These are phyloP conservation scores for Characodon lateralis DNA, from an alignment of 2,797 vertebrate species.

Conservation along the genomic window DNA sequence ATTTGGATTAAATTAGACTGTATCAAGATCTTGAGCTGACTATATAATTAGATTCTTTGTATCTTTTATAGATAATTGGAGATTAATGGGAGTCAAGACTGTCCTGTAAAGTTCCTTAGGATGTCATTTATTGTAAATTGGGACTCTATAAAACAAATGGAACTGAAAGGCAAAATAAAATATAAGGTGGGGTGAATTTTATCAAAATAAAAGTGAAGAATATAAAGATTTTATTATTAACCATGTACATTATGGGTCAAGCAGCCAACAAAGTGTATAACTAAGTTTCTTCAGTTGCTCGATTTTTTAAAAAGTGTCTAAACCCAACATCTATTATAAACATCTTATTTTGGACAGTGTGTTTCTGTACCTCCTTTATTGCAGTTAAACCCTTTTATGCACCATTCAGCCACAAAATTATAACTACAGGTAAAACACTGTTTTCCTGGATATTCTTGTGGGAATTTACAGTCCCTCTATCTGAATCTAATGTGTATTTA, in stretches of 20 bases:
- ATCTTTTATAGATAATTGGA: background rate
- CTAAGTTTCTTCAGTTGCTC: background rate
- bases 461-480: background rate
- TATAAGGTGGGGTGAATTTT: background rate
- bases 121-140: background rate
- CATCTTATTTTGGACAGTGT: background rate
- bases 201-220: background rate
- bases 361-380: background rate
- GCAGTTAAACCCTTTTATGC: background rate
- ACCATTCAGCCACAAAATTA: background rate
- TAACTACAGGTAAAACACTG: background rate
- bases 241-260: background rate
- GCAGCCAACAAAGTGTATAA: background rate
- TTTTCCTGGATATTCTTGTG: background rate
- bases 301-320: background rate
- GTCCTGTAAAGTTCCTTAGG: background rate
- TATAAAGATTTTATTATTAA: background rate
- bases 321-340: background rate
- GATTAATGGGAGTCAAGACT: background rate
- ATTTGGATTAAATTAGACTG: background rate
- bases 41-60: background rate
- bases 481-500: background rate
- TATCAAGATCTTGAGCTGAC: background rate
- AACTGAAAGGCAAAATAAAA: background rate
- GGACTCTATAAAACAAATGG: background rate